phyloP scores from a whole-genome alignment of 2,888 invertebrate species.

The Drosophila nr. perissopoda region DNA sequence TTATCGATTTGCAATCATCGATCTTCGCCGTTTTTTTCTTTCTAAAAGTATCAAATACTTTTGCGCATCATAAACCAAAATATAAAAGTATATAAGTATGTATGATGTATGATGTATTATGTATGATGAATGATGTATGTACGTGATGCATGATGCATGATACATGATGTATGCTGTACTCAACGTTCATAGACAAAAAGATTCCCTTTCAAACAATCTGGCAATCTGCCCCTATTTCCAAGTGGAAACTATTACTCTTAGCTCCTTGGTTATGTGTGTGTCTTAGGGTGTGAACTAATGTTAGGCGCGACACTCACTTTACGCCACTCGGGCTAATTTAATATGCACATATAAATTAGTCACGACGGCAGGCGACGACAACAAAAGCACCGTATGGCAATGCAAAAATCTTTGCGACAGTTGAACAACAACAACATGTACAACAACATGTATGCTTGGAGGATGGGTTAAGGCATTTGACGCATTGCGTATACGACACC shows the following conservation, averaged over 20 bases:
- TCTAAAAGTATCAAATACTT: slow-evolving; percentile 87
- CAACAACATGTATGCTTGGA: neutral
- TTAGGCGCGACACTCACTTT: slow-evolving; percentile 61
- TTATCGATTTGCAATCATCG: neutral
- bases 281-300: slow-evolving; percentile 55
- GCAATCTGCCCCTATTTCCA: too few relatives aligned
- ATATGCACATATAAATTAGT: slow-evolving; percentile 82
- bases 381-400: slow-evolving; percentile 15
- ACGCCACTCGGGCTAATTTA: slow-evolving; percentile 66
- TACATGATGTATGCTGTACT: too few relatives aligned
- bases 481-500: slow-evolving; percentile 58
- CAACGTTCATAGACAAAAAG: too few relatives aligned
- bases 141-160: too few relatives aligned
- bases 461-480: slow-evolving; percentile 23
- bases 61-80: slow-evolving; percentile 88
- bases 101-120: too few relatives aligned
- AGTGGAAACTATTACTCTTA: too few relatives aligned
- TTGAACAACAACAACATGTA: slow-evolving; percentile 29
- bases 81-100: slow-evolving; percentile 85
- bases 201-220: too few relatives aligned
- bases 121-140: too few relatives aligned
- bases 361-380: slow-evolving; percentile 35
- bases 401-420: slow-evolving; percentile 44
- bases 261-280: neutral
- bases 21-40: neutral